These are phyloP conservation scores for Melanchra persicariae DNA, from an alignment of 2,888 invertebrate genomes.

Conservation along the genomic window DNA sequence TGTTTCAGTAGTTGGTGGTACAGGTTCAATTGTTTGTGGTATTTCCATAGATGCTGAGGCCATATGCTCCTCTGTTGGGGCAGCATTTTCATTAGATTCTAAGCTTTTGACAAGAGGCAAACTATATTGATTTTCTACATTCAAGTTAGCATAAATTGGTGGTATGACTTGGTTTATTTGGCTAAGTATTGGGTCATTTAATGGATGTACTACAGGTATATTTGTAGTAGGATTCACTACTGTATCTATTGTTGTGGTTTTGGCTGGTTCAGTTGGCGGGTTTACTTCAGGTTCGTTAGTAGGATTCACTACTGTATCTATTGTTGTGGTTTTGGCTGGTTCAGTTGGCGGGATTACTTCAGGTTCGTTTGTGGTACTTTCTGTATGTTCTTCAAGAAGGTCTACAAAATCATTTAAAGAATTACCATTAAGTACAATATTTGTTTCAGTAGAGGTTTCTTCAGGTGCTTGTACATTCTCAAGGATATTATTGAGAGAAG, in stretches of 20 bases:
- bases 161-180: conserved; percentile 52
- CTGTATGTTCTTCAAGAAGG: conserved; percentile 19
- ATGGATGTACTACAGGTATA: conserved; percentile 29
- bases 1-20: conserved; percentile 22
- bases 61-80: conserved; percentile 18
- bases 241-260: conserved; percentile 3
- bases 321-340: background rate
- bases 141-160: conserved; percentile 44
- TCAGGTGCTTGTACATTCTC: conserved; percentile 60
- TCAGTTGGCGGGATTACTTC: conserved; percentile 8
- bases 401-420: conserved; percentile 31
- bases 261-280: background rate
- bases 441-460: conserved; percentile 61
- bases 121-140: conserved; percentile 33
- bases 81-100: conserved; percentile 35
- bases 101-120: conserved; percentile 18
- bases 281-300: conserved; percentile 24
- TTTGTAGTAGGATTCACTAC: conserved; percentile 5
- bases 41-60: conserved; percentile 35
- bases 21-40: conserved; percentile 28
- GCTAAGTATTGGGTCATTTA: conserved; percentile 22
- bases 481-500: conserved; percentile 60
- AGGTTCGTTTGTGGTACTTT: conserved; percentile 16
- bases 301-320: conserved; percentile 11
- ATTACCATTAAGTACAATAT: conserved; percentile 64